Evolutionary conservation across 2,888 invertebrate genomes (phyloP), one percentile per base, ranked within the genome.

Genomic region (Drosophila sordidapex): DNA sequence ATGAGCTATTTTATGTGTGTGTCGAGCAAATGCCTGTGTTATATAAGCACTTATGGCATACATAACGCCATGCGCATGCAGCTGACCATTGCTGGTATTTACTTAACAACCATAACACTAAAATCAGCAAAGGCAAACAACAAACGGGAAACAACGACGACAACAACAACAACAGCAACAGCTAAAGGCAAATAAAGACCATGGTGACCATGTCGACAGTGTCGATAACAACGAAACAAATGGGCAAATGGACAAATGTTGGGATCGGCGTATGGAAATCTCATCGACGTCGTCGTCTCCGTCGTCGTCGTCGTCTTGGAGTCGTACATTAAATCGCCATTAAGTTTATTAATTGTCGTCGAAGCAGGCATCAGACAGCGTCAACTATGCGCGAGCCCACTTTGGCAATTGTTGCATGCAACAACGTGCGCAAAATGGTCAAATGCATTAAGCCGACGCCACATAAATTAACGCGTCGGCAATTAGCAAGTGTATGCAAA

Each of bases 401-500:
- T 65, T 53, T 56, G 53, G 85, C 82, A 87, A 87, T 87, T 84
- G 87, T 84, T 87, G 83, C 82, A 87, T 85, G 88, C 76, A 75
- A 69, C 62, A 60, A 76, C 53, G 38, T 53, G 25, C 67, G 60
- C 73, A 79, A 87, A 82, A 51, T 58, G 25, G 69, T 63, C 74
- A 81, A 87, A 82, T 90, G 87, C 87, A 87, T 90, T 87, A 89
- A 87, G 89, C 76, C 79, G 68, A 82, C 88, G 87, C 86, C 89
- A 83, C 90, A 90, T 89, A 90, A 87, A 87, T 90, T 87, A 87
- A 86, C 89, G 90, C 83, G 74, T 74, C 71, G 81, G 90, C 87
- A 87, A 90, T 87, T 90, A 87, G 87, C 90, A 89, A 87, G 84
- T 87, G 87, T 90, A 87, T 86, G 90, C 90, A 90, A 90, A 87